A percentile compares a stretch with the other conserved stretches of the same genome.
phyloP scores from a whole-genome alignment of 2,113 vertebrate species.

The Excalfactoria chinensis region DNA sequence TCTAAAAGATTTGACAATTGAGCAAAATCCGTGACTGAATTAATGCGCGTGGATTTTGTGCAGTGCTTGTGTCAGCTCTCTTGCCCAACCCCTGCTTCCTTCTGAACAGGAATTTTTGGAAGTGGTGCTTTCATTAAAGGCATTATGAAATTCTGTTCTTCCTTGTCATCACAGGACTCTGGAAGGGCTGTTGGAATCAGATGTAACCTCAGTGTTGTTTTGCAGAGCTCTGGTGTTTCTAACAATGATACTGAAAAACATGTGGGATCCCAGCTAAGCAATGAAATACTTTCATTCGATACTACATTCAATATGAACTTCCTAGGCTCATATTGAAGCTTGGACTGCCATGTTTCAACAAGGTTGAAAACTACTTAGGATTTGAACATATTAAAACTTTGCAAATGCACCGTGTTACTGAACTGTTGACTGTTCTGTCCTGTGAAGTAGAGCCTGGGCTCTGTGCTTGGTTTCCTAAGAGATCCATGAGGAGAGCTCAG shows the following conservation, averaged over 20 bases:
- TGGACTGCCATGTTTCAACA: neutral
- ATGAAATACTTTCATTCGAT: too few relatives aligned
- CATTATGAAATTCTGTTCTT: neutral
- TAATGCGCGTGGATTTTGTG: constrained; percentile 17
- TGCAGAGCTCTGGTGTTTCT: neutral
- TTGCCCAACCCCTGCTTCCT: neutral
- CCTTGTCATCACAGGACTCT: neutral
- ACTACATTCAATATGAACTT: neutral
- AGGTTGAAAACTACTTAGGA: neutral
- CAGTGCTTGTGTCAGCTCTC: neutral
- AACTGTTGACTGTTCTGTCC: accelerated
- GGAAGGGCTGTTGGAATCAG: neutral
- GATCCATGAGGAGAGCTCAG: neutral
- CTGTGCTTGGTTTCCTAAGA: neutral
- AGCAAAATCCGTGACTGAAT: constrained; percentile 32
- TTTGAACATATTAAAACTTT: neutral
- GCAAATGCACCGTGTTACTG: neutral
- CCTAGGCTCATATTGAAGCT: neutral
- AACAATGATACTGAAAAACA: neutral
- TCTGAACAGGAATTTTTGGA: constrained; percentile 2
- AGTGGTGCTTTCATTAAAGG: neutral
- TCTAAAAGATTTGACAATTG: constrained; percentile 43
- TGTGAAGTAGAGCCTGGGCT: neutral
- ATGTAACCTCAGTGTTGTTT: neutral
- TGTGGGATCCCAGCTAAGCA: neutral